Base-by-base conservation (phyloP, 92 coral and sea anemone species). In the Zoanthus sociatus region DNA sequence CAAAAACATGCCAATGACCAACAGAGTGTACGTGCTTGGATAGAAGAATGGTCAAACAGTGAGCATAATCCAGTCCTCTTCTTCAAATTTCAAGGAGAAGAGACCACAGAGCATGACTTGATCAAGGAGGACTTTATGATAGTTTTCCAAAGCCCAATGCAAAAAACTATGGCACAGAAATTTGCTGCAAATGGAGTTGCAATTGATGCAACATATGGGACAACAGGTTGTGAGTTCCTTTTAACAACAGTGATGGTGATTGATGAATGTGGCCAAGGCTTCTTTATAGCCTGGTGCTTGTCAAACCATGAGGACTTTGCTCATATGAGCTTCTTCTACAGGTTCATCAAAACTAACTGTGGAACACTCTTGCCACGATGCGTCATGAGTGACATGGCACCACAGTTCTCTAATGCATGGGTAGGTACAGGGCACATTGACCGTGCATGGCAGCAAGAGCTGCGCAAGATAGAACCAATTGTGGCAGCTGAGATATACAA, bases 331-430 rank as follows among this genome's bases (percentile, higher is more conserved):
- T 47, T 89, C 6, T 89, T 92, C 79, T 85, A 78, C 31, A 32
- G 66, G 31, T 30, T 72, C 16, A 32, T 89, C 12, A 92, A 86
- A 47, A 12, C 7, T 46, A 92, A 92, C 84, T 84, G 92, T 79
- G 90, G 90, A 20, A 31, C 67, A 14, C 79, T 89, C 26, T n/a
- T 31, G 6, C 79, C 88, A 45, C 61, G 5, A 74, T 92, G 89
- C 83, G 30, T 85, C 11, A 92, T 92, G 94, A 84, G 84, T 46
- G 90, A 92, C 72, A 85, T 73, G 60, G 92, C 92, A 18, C 18
- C 13, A 7, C 94, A 91, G 66, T 88, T 60, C 46, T 91, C 77
- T 54, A 91, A 88, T 88, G 94, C 94, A 31, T 88, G 91, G 94
- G 83, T 91, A 18, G 91, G 78, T 32, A 53, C 89, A 16, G 75